Evolutionary conservation across 2,797 vertebrate genomes (phyloP), one percentile per base, ranked within the genome.

Genomic region (Synanceia verrucosa): DNA sequence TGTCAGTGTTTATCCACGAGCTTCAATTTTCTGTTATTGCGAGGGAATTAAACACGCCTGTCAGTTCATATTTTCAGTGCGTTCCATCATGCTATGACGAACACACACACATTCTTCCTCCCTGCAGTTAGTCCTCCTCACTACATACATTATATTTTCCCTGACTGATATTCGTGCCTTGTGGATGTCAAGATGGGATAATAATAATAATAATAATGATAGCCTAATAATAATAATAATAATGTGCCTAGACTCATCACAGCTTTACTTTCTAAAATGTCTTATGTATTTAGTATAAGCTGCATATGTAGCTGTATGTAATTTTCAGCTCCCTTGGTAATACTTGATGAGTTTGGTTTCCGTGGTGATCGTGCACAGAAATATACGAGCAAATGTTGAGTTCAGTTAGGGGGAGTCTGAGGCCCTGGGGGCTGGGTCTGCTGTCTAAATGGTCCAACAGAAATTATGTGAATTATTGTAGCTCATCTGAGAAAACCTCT

Each of bases 31-130:
- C 53, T 47, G 70, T 86, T 90, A 86, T 90, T 89, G 78, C 76
- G 39, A 51, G 72, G 70, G 91, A 90, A 93, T 93, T 91, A 90
- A 93, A 91, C 85, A 81, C 37, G 59, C 68, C 85, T 92, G 90
- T 90, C 91, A 87, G 74, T 76, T 87, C 83, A 51, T 71, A 65
- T 92, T 91, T 82, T 64, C 82, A 83, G 10, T 64, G 53, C 89
- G 75, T 60, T 93, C 86, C 83, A 85, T 93, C 91, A 88, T 61
- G 55, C 77, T 82, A 26, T 67, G 70, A 73, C 63, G 79, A 69
- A 80, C 55, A 19, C 37, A 41, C 47, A 34, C 24, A 39, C n/a
- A 19, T 48, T 58, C 48, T 48, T 16, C 29, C 26, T 43, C 36
- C 23, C 29, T 64, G 29, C 58, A 44, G 24, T 70, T 64, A 65